Evolutionary conservation across 2,888 invertebrate species (phyloP), one percentile per base, ranked within the genome.

Genomic region (Noctua pronuba): DNA sequence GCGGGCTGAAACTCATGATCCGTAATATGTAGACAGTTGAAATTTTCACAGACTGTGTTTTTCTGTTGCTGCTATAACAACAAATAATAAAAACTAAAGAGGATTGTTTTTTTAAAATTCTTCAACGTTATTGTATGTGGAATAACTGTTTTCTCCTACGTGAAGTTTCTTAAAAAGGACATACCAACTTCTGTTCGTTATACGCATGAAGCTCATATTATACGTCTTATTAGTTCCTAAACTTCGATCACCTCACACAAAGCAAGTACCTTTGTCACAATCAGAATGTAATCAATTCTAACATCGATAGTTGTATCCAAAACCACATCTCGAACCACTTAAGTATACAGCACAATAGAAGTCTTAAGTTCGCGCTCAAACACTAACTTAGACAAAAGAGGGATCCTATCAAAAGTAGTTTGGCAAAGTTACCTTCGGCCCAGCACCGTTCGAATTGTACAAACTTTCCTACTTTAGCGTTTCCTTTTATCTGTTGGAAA

Each of bases 371-470:
- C 90, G 83, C 90, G 92, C 90, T 94, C 94, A 94, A 95, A 95
- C 92, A 95, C 93, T 92, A 95, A 96, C 90, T 95, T 95, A 95
- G 95, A 96, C 95, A 96, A 95, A 94, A 94, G 95, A 94, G 93
- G 92, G 92, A 91, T 90, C 92, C 94, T 92, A 94, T 94, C 94
- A 94, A 91, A 93, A 94, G 94, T 94, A 95, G 95, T 95, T 94
- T 90, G 90, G 85, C 92, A 92, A 92, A 91, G 93, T 88, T 92
- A 94, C 94, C 94, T 93, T 94, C 89, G 94, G 94, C 94, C 94
- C 93, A 90, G 90, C 91, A 91, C 92, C 91, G 92, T 93, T 94
- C 91, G 93, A 93, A 95, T 94, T 92, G 95, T 95, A 92, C 91
- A 92, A 96, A 96, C 92, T 96, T 96, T 95, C 89, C 95, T 94